Evolutionary conservation across 1,140 invertebrate genomes (phyloP).

Genomic region (Scylla paramamosain): DNA sequence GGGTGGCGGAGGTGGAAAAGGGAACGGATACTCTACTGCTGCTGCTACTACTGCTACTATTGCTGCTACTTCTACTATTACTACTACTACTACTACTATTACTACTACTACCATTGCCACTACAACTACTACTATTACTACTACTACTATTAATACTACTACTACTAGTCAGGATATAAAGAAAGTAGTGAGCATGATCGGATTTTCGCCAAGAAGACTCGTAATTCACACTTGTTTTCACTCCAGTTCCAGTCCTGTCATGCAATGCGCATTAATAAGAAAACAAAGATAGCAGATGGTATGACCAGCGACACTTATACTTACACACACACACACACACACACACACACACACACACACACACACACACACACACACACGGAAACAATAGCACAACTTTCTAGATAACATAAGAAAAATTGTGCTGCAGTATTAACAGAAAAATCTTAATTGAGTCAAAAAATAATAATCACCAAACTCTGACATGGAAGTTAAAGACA

Average conservation of each 20-base stretch:
- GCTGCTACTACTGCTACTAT: no score
- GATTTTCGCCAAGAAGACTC: background rate
- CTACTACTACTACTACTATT: no score
- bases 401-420: background rate
- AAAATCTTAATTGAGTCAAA: no score
- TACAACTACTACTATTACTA: no score
- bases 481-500: no score
- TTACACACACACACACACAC: slow-evolving; percentile 31
- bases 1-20: background rate
- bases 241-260: background rate
- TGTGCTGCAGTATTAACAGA: no score
- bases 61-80: no score
- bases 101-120: no score
- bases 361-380: slow-evolving; percentile 32
- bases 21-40: no score
- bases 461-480: no score
- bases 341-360: slow-evolving; percentile 38
- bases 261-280: background rate
- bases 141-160: no score
- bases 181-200: background rate
- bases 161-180: background rate
- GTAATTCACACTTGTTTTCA: background rate
- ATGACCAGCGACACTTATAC: background rate
- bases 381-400: background rate
- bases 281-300: background rate